Conservation (phyloP, 2,113 vertebrate species). For the Lagenorhynchus albirostris region DNA sequence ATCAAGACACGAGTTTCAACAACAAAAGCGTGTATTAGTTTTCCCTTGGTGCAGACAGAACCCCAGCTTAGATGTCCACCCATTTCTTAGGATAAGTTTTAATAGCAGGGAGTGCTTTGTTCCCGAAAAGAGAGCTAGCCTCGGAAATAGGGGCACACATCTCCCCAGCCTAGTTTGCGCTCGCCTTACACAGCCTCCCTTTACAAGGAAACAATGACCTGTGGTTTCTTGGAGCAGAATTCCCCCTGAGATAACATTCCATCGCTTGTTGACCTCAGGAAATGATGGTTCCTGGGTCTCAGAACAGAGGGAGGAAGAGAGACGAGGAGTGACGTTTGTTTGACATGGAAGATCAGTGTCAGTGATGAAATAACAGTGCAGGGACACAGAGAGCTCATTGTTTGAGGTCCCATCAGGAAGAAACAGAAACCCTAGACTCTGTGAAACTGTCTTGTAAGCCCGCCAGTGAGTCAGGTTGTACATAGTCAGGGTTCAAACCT, state of each 20-base stretch:
- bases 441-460: background rate
- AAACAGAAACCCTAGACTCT: background rate
- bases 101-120: background rate
- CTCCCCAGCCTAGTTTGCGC: rapidly evolving
- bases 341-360: background rate
- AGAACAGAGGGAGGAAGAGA: background rate
- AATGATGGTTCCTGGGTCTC: background rate
- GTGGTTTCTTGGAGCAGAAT: background rate
- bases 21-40: background rate
- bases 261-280: background rate
- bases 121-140: background rate
- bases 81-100: background rate
- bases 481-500: background rate
- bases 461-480: background rate
- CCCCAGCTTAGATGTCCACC: background rate
- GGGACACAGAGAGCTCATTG: background rate
- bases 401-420: rapidly evolving
- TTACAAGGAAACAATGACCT: background rate
- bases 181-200: background rate
- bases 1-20: background rate
- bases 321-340: background rate
- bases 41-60: background rate
- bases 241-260: background rate
- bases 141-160: rapidly evolving
- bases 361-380: background rate